A percentile compares a stretch with the other conserved stretches of the same genome.
These are phyloP conservation scores for Manduca sexta DNA, from an alignment of 1,140 invertebrate genomes.

Conservation along the genomic window DNA sequence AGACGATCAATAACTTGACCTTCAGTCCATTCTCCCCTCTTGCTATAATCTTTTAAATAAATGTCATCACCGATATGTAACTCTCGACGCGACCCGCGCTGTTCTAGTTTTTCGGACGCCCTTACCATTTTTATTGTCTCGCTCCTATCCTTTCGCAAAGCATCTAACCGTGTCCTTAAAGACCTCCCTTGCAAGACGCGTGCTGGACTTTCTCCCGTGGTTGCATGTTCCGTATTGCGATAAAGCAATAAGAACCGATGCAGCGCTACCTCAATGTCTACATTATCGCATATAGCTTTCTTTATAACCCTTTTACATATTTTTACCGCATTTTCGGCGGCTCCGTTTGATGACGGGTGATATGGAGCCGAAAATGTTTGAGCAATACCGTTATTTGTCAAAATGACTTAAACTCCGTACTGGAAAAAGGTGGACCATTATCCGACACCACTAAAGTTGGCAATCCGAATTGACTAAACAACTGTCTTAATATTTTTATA, in stretches of 20 bases:
- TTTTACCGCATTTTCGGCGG: background rate
- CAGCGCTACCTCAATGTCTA: no score
- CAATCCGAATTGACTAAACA: constrained; percentile 27
- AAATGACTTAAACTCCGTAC: constrained; percentile 30
- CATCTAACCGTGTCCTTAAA: background rate
- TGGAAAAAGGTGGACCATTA: constrained; percentile 33
- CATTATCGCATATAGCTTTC: no score
- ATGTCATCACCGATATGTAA: background rate
- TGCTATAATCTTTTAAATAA: background rate
- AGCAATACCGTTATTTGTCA: constrained; percentile 11
- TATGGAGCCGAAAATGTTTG: background rate
- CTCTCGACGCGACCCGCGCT: background rate
- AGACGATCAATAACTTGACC: background rate
- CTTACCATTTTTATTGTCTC: background rate
- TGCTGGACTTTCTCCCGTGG: no score
- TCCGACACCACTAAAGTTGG: constrained; percentile 35
- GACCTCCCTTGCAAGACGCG: background rate
- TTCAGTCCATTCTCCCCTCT: background rate
- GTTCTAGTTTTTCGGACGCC: background rate
- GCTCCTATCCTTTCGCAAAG: background rate
- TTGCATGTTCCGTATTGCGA: no score
- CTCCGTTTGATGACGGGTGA: constrained; percentile 1
- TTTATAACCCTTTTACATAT: background rate
- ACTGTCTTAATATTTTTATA: background rate
- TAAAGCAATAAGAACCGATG: no score